Evolutionary conservation across 2,113 vertebrate species (phyloP).

Genomic region (Mobula birostris): DNA sequence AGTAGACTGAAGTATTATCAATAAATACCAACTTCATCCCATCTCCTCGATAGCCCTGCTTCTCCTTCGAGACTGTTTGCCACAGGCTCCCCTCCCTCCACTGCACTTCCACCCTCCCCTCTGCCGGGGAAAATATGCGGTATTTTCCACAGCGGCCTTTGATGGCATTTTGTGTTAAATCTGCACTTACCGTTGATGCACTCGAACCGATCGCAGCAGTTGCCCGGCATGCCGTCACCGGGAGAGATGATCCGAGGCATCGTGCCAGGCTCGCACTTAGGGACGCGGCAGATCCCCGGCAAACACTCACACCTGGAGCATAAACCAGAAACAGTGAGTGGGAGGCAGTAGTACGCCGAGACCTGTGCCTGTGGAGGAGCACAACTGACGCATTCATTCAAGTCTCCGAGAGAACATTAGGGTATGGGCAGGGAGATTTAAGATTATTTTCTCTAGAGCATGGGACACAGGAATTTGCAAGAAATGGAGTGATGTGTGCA

Average conservation of each 20-base stretch:
- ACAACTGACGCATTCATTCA: background rate
- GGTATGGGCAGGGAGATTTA: no score
- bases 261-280: slow-evolving; percentile 71
- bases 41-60: background rate
- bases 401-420: no score
- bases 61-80: background rate
- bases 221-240: slow-evolving; percentile 77
- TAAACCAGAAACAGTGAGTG: background rate
- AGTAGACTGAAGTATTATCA: slow-evolving; percentile 9
- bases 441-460: no score
- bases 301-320: slow-evolving; percentile 81
- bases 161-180: background rate
- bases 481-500: no score
- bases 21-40: background rate
- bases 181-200: slow-evolving; percentile 77
- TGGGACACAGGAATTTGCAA: background rate
- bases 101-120: background rate
- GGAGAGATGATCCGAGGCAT: slow-evolving; percentile 70
- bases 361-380: background rate
- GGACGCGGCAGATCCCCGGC: slow-evolving; percentile 71
- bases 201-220: slow-evolving; percentile 83
- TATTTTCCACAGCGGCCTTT: background rate
- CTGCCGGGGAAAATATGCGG: background rate
- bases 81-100: background rate
- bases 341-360: no score